Evolutionary conservation across 2,888 invertebrate genomes (phyloP), one percentile per base, ranked within the genome.

Genomic region (Cryptocephalus moraei): DNA sequence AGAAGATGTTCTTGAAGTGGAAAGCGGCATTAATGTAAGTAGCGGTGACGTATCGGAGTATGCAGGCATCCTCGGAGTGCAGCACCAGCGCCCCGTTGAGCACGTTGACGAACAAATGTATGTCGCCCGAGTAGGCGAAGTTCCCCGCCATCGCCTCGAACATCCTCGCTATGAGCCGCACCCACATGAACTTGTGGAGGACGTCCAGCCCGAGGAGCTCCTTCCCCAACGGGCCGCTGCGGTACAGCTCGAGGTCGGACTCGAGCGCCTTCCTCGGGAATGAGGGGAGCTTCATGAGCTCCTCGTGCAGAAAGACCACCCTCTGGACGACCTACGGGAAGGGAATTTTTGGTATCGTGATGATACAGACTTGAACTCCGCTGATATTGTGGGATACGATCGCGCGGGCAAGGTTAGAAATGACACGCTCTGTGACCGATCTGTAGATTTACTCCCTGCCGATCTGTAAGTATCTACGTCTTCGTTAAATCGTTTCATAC

Each of bases 121-220:
- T 91, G 65, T 99, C 99, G 12, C 94, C 90, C 0, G 93, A 92
- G 60, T 94, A 93, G 0, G 94, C 94, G 65, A 96, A 94, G 65
- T 95, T 94, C 2, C 93, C 93, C 1, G 93, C 92, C 94, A 96
- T 96, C 0, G 93, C 93, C 71, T 92, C 92, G 65, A 96, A 96
- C 93, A 97, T 93, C 42, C 93, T 81, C 1, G 92, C 89, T 62
- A 96, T 93, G 33, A 97, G 73, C 53, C 94, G 86, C 2, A 95
- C 92, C 99, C 99, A 99, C 82, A 94, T 93, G 63, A 95, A 94
- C 71, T 99, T 99, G 70, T 99, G 99, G 52, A 97, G 75, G 1
- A 96, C 92, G 67, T 99, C 99, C 56, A 99, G 72, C 1, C 95
- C 64, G 9, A 64, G 48, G 8, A 65, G 51, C 68, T 86, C 88